Evolutionary conservation across 2,888 invertebrate genomes (phyloP).

Genomic region (Blera fallax): DNA sequence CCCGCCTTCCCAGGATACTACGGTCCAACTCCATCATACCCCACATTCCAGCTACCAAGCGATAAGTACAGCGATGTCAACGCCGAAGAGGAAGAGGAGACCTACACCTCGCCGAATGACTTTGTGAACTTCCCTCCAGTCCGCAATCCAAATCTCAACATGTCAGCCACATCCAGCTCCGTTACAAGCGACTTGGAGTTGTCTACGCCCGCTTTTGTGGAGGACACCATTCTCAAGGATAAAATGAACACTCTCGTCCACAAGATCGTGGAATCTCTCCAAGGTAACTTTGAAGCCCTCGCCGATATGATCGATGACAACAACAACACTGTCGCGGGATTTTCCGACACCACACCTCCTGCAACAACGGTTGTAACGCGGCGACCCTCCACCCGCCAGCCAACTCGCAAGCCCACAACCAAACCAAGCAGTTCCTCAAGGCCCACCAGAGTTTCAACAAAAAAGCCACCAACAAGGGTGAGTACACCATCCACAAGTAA

Average conservation of each 20-base stretch:
- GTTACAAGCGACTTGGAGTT: constrained; percentile 85
- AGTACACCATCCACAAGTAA: constrained; percentile 75
- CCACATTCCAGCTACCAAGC: constrained; percentile 79
- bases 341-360: constrained; percentile 59
- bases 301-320: constrained; percentile 88
- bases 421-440: constrained; percentile 73
- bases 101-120: constrained; percentile 87
- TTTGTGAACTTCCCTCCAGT: constrained; percentile 92
- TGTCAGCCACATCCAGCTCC: constrained; percentile 83
- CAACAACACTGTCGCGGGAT: constrained; percentile 78
- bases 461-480: constrained; percentile 78
- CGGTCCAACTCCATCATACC: constrained; percentile 80
- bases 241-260: constrained; percentile 92
- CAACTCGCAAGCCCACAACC: constrained; percentile 77
- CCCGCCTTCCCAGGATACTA: constrained; percentile 81
- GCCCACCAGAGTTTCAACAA: constrained; percentile 78
- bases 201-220: constrained; percentile 89
- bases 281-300: constrained; percentile 91
- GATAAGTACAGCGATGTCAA: constrained; percentile 75
- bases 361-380: constrained; percentile 74
- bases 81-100: constrained; percentile 81
- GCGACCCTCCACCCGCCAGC: constrained; percentile 76
- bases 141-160: constrained; percentile 90
- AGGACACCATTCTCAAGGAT: constrained; percentile 89
- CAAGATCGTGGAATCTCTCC: constrained; percentile 91